A percentile compares a stretch with the other conserved stretches of the same genome.
Evolutionary conservation across 2,888 invertebrate species (phyloP).

Genomic region (Choristoneura rosaceana): DNA sequence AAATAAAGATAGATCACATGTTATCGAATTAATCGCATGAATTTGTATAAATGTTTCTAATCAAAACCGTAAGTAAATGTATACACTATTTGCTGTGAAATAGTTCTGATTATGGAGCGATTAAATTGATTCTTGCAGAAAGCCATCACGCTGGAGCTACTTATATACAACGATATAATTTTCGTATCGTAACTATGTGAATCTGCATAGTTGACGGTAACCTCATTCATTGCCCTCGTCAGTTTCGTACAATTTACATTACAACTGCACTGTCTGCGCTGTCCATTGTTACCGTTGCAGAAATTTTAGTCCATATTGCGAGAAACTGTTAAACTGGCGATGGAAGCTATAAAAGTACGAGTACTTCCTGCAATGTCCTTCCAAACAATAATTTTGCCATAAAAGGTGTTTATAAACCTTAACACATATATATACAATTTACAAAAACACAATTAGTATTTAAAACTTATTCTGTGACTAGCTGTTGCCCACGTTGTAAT

Average conservation of each 20-base stretch:
- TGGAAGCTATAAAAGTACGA: neutral
- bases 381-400: neutral
- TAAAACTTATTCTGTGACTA: too few species aligned
- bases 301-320: neutral
- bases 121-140: neutral
- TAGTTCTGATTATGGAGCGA: neutral
- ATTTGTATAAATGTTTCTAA: neutral
- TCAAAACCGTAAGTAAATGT: neutral
- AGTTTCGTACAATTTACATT: constrained; percentile 14
- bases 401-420: too few species aligned
- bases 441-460: too few species aligned
- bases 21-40: too few species aligned
- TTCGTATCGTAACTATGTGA: constrained; percentile 14
- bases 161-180: neutral
- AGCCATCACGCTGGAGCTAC: neutral
- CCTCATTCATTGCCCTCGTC: constrained; percentile 4
- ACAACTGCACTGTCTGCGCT: neutral
- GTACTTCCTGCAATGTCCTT: too few species aligned
- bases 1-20: too few species aligned
- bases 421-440: too few species aligned
- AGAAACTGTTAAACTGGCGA: neutral
- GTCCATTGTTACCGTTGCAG: neutral
- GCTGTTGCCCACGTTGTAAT: too few species aligned
- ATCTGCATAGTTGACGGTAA: constrained; percentile 10
- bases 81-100: neutral